Evolutionary conservation across 2,797 vertebrate genomes (phyloP).

Genomic region (Acanthurus tractus): DNA sequence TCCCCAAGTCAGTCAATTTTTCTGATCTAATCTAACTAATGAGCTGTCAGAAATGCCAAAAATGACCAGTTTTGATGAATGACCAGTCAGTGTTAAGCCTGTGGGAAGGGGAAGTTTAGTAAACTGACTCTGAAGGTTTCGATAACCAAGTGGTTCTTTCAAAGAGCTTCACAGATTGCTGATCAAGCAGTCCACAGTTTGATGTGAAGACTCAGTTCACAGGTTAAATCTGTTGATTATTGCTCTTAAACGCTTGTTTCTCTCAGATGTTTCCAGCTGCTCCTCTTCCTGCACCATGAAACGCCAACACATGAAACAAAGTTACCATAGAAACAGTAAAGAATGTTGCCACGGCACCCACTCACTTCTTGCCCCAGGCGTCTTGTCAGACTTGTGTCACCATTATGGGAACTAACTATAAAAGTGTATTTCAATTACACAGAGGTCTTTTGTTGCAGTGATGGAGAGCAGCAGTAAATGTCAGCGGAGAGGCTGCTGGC

Average conservation of each 20-base stretch:
- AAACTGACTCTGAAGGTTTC: too few relatives aligned
- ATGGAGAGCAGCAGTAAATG: slow-evolving; percentile 40
- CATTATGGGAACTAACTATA: slow-evolving; percentile 20
- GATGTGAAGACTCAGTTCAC: not conserved
- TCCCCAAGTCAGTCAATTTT: too few relatives aligned
- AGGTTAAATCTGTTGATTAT: not conserved
- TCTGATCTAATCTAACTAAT: too few relatives aligned
- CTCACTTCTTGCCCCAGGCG: not conserved
- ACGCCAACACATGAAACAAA: not conserved
- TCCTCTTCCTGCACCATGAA: not conserved
- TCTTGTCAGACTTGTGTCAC: slow-evolving; percentile 11
- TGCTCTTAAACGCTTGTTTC: not conserved
- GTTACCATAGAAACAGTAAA: slow-evolving; percentile 42
- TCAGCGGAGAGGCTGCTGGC: slow-evolving; percentile 25
- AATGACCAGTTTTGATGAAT: too few relatives aligned
- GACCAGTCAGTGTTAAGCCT: too few relatives aligned
- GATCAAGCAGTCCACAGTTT: not conserved
- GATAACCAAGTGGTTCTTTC: not conserved
- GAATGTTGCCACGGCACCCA: not conserved
- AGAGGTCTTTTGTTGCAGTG: slow-evolving; percentile 25
- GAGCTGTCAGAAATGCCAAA: too few relatives aligned
- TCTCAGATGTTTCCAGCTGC: not conserved
- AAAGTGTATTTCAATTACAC: slow-evolving; percentile 34
- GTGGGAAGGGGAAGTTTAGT: too few relatives aligned
- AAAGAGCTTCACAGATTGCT: not conserved